phyloP scores from a whole-genome alignment of 2,113 vertebrate genomes.

The Macaca mulatta region DNA sequence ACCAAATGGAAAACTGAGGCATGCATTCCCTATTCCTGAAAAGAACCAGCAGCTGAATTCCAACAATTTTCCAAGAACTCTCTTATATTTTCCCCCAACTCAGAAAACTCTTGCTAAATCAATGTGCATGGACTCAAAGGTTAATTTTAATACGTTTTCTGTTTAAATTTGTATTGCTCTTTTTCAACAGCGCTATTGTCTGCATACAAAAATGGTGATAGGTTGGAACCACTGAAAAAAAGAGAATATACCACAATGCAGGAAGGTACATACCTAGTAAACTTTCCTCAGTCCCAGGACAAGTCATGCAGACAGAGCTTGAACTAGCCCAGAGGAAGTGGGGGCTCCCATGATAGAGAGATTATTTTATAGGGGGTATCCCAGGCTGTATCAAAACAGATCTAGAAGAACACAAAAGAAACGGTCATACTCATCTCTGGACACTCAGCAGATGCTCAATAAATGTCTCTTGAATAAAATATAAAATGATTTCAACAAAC shows the following conservation, averaged over 20 bases:
- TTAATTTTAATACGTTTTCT: conserved; percentile 15
- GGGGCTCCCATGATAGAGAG: not conserved
- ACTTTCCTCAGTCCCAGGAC: not conserved
- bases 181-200: not conserved
- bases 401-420: conserved; percentile 1
- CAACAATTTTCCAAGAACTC: not conserved
- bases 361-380: not conserved
- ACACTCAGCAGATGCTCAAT: not conserved
- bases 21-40: not conserved
- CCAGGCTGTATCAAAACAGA: not conserved
- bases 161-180: not conserved
- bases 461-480: conserved; percentile 38
- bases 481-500: conserved; percentile 8
- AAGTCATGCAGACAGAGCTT: not conserved
- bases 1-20: not conserved
- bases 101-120: not conserved
- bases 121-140: not conserved
- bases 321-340: not conserved
- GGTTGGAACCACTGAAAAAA: not conserved
- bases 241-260: not conserved
- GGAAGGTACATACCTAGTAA: not conserved
- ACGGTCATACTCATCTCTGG: not conserved
- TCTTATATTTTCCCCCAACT: not conserved
- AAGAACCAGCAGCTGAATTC: conserved; percentile 25
- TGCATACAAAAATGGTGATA: not conserved